phyloP scores from a whole-genome alignment of 2,113 vertebrate genomes.

The Salvelinus sp. region DNA sequence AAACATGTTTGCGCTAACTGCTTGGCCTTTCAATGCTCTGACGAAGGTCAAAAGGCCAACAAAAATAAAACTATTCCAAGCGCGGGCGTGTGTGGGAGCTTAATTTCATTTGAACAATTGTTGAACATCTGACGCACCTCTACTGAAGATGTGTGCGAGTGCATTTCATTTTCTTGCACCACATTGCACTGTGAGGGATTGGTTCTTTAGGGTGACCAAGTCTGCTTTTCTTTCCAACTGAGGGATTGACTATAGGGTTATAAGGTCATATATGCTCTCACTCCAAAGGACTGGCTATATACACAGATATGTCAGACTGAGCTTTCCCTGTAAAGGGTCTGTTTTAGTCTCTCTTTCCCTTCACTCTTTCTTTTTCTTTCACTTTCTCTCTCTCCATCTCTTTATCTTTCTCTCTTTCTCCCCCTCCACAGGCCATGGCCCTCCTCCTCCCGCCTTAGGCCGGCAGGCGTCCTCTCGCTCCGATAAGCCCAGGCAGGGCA shows the following conservation, averaged over 20 bases:
- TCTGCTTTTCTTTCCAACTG: background rate
- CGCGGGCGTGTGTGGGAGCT: too few relatives aligned
- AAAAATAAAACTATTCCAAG: too few relatives aligned
- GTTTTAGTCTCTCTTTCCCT: background rate
- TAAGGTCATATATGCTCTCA: background rate
- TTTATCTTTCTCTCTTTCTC: background rate
- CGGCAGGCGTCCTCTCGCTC: conserved; percentile 51
- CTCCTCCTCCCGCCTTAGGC: conserved; percentile 43
- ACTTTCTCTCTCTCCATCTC: background rate
- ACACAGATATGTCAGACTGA: background rate
- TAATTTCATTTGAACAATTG: too few relatives aligned
- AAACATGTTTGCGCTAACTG: too few relatives aligned
- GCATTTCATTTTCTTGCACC: too few relatives aligned
- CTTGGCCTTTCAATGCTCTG: too few relatives aligned
- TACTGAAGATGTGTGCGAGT: too few relatives aligned
- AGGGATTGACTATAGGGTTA: background rate
- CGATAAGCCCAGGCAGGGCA: conserved; percentile 57
- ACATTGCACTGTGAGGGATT: background rate
- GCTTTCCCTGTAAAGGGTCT: background rate
- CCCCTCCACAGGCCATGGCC: conserved; percentile 44
- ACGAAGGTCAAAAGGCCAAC: too few relatives aligned
- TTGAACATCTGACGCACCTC: too few relatives aligned
- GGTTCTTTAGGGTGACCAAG: background rate
- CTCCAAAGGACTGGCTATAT: background rate
- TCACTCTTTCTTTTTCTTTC: conserved; percentile 2